Evolutionary conservation across 2,797 vertebrate genomes (phyloP).

Genomic region (Gouania willdenowi): DNA sequence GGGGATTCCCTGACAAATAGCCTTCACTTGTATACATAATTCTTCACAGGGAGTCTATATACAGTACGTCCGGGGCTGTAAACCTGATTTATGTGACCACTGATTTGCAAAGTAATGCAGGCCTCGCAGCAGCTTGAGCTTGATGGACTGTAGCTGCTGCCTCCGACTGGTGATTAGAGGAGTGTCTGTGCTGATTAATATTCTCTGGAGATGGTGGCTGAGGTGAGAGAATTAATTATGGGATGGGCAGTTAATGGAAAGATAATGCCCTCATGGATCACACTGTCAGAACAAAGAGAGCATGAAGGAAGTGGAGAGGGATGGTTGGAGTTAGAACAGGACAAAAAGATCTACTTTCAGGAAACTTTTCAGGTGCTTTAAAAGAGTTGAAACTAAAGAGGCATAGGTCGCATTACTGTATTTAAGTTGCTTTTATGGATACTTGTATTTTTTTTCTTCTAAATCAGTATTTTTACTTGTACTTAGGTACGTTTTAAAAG

Average conservation of each 20-base stretch:
- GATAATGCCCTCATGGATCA: constrained; percentile 71
- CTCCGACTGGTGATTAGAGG: constrained; percentile 66
- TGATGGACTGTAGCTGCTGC: constrained; percentile 71
- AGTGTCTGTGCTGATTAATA: constrained; percentile 71
- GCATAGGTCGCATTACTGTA: too few species aligned
- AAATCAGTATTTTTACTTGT: too few species aligned
- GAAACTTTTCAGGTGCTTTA: constrained; percentile 12
- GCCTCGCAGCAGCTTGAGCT: too few species aligned
- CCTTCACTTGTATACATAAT: not conserved
- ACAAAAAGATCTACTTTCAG: constrained; percentile 1
- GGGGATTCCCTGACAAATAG: constrained; percentile 7
- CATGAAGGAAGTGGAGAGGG: not conserved
- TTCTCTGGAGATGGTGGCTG: constrained; percentile 47
- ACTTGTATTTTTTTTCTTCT: too few species aligned
- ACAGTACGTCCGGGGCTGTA: too few species aligned
- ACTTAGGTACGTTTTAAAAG: too few species aligned
- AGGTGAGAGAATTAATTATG: constrained; percentile 66
- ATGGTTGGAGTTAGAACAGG: constrained; percentile 15
- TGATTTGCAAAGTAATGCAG: too few species aligned
- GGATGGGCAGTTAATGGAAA: constrained; percentile 68
- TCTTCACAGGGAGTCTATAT: too few species aligned
- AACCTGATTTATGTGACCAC: constrained; percentile 18
- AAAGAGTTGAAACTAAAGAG: too few species aligned
- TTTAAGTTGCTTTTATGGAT: too few species aligned
- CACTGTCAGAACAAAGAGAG: constrained; percentile 50